Percentiles rank a stretch among this genome's conserved stretches.
These are phyloP conservation scores for Machimus atricapillus DNA, from an alignment of 2,888 invertebrate species.

Conservation along the genomic window DNA sequence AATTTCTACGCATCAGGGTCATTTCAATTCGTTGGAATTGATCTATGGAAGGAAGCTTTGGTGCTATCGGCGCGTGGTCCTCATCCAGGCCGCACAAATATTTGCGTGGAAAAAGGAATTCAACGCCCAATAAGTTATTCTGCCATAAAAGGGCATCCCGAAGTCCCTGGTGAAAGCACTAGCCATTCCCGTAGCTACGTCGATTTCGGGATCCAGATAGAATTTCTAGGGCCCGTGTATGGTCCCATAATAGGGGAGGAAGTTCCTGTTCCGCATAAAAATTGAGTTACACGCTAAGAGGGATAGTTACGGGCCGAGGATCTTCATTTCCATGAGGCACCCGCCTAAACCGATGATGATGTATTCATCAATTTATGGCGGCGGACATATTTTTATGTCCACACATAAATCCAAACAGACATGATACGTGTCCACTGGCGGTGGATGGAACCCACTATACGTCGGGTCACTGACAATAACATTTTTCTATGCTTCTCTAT, in stretches of 20 bases:
- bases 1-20: slow-evolving; percentile 6
- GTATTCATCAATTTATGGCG: slow-evolving; percentile 40
- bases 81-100: slow-evolving; percentile 2
- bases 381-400: slow-evolving; percentile 32
- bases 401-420: slow-evolving; percentile 24
- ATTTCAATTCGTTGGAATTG: slow-evolving; percentile 21
- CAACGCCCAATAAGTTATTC: slow-evolving; percentile 21
- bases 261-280: slow-evolving; percentile 33
- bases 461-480: slow-evolving; percentile 9
- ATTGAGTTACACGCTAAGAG: slow-evolving; percentile 29
- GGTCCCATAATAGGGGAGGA: not conserved
- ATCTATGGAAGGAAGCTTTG: not conserved
- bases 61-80: not conserved
- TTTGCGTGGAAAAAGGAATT: slow-evolving; percentile 20
- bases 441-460: not conserved
- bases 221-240: not conserved
- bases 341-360: slow-evolving; percentile 35
- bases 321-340: slow-evolving; percentile 28
- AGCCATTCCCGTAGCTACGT: not conserved
- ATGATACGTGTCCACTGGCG: slow-evolving; percentile 15
- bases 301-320: slow-evolving; percentile 28
- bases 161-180: not conserved
- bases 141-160: slow-evolving; percentile 2
- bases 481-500: not conserved
- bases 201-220: not conserved